Evolutionary conservation across 2,797 vertebrate species (phyloP), one percentile per base, ranked within the genome.

Genomic region (Mareca penelope): DNA sequence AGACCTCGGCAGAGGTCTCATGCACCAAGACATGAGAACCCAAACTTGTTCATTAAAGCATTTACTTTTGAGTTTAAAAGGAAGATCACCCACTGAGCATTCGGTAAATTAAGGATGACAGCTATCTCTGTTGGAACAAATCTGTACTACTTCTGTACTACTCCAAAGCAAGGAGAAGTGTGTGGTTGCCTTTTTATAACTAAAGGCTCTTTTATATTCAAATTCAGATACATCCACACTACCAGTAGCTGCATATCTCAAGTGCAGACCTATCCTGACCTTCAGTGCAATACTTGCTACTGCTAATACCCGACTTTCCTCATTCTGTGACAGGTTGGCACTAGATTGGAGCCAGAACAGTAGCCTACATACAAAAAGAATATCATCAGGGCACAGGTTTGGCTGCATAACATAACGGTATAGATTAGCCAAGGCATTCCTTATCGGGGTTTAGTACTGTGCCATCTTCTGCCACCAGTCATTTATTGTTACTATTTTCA

Each of bases 321-420:
- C 4, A 1, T 67, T 91, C 39, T 52, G 21, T 29, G 46, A 57
- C 19, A 50, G 42, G 10, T 18, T 86, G 31, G 23, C 33, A 69
- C 33, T n/a, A 46, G 56, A 26, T 17, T 9, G n/a, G 17, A 52
- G 23, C 6, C 28, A 57, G 29, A 79, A 31, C 11, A 48, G 46
- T 65, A 80, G 7, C 8, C 1, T 2, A 15, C 1, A 10, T 26
- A 7, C 4, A 50, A 40, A 61, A 61, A n/a, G 4, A 80, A 46
- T 2, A 44, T 12, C 23, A 10, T 5, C 29, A 71, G 39, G 75
- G 29, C 11, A 19, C 61, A 64, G 48, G 6, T 29, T 55, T 78
- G 46, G 35, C 21, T 37, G 17, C 11, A 2, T 65, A 46, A 11
- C 9, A 6, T 1, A 2, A n/a, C 1, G 2, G 17, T 12, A 13